phyloP scores from a whole-genome alignment of 2,888 invertebrate species.

The Dasysyrphus albostriatus region DNA sequence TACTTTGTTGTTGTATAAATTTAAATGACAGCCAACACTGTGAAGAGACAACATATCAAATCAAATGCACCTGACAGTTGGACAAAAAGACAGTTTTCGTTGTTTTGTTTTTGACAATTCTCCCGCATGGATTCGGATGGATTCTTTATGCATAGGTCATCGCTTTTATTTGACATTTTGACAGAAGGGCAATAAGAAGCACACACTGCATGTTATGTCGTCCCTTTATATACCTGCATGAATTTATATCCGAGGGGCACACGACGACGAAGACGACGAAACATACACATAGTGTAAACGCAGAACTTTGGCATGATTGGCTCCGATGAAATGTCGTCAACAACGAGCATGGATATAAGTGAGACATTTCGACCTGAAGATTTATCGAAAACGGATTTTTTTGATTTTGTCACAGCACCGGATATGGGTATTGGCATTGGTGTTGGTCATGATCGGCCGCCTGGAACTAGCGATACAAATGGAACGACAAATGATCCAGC shows the following conservation, averaged over 20 bases:
- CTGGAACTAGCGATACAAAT: conserved; percentile 77
- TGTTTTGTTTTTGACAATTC: conserved; percentile 17
- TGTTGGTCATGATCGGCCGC: conserved; percentile 79
- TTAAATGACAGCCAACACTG: conserved; percentile 63
- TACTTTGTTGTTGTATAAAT: conserved; percentile 51
- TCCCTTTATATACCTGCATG: conserved; percentile 58
- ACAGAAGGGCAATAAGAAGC: conserved; percentile 37
- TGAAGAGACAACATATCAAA: conserved; percentile 23
- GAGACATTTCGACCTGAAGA: conserved; percentile 92
- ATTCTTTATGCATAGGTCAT: conserved; percentile 59
- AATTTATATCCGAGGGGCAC: conserved; percentile 21
- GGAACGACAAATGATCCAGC: conserved; percentile 81
- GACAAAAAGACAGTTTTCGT: not conserved
- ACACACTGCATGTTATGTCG: not conserved
- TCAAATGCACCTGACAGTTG: conserved; percentile 52
- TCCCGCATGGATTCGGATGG: conserved; percentile 65
- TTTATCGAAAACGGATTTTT: conserved; percentile 94
- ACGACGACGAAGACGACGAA: not conserved
- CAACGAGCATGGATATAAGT: conserved; percentile 91
- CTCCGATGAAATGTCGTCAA: conserved; percentile 83
- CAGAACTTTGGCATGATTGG: conserved; percentile 81
- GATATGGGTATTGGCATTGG: conserved; percentile 86
- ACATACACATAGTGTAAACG: conserved; percentile 17
- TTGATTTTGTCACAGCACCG: conserved; percentile 94
- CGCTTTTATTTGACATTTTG: conserved; percentile 56